These are phyloP conservation scores for Kryptolebias ocellatus DNA, from an alignment of 2,797 vertebrate species.

Conservation along the genomic window DNA sequence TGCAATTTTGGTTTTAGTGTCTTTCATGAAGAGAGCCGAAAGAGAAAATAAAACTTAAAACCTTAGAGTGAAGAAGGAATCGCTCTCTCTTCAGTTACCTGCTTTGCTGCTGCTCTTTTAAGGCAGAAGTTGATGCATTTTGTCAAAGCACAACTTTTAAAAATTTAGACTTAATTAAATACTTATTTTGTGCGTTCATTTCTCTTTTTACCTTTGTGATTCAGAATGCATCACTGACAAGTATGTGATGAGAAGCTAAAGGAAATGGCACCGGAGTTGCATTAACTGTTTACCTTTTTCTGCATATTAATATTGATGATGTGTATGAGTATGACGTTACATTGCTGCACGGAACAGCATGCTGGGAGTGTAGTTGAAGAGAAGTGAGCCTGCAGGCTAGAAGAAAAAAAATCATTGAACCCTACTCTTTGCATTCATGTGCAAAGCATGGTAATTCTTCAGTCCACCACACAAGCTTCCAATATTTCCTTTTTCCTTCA, in stretches of 20 bases:
- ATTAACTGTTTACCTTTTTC: slow-evolving; percentile 22
- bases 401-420: slow-evolving; percentile 66
- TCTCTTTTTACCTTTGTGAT: slow-evolving; percentile 30
- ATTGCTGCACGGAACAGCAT: slow-evolving; percentile 24
- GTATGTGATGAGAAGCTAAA: slow-evolving; percentile 13
- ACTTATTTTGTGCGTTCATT: slow-evolving; percentile 52
- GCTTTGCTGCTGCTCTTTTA: slow-evolving; percentile 46
- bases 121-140: slow-evolving; percentile 62
- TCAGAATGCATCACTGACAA: slow-evolving; percentile 21
- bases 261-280: slow-evolving; percentile 24
- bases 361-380: slow-evolving; percentile 53
- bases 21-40: slow-evolving; percentile 46
- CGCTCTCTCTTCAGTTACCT: slow-evolving; percentile 23
- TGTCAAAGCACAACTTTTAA: slow-evolving; percentile 57
- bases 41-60: slow-evolving; percentile 52
- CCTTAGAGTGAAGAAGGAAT: neutral
- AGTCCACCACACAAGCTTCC: slow-evolving; percentile 72
- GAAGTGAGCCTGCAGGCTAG: slow-evolving; percentile 68
- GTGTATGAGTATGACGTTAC: slow-evolving; percentile 32
- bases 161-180: slow-evolving; percentile 42
- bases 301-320: slow-evolving; percentile 23
- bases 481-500: slow-evolving; percentile 57
- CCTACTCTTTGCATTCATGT: slow-evolving; percentile 71
- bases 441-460: slow-evolving; percentile 73
- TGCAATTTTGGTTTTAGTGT: slow-evolving; percentile 54